phyloP scores from a whole-genome alignment of 2,113 vertebrate species.

The Malurus alboscapulatus region DNA sequence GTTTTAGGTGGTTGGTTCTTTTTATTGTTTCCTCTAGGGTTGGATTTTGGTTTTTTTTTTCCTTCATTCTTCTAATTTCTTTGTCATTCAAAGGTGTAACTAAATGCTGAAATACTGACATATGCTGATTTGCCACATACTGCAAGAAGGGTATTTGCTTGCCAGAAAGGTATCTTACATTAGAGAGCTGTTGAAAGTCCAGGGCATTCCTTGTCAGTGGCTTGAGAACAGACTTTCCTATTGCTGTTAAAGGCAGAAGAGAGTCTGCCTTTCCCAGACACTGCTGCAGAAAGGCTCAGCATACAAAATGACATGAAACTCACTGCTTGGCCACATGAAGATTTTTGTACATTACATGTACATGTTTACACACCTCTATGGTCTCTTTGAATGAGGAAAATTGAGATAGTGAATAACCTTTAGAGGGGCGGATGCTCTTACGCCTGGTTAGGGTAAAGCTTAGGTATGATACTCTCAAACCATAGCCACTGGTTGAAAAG shows the following conservation, averaged over 20 bases:
- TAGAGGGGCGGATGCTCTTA: not conserved
- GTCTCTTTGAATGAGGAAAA: not conserved
- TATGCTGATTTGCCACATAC: not conserved
- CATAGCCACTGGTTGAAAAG: not conserved
- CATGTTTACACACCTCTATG: too few species aligned
- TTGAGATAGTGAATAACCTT: not conserved
- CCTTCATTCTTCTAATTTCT: not conserved
- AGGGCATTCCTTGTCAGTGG: not conserved
- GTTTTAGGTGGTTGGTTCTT: not conserved
- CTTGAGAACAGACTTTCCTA: not conserved
- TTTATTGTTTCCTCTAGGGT: not conserved
- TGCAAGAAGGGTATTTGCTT: not conserved
- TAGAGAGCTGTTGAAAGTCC: not conserved
- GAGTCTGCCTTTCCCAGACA: not conserved
- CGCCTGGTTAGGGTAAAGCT: not conserved
- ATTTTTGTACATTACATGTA: not conserved
- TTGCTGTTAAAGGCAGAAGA: not conserved
- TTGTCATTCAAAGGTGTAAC: not conserved
- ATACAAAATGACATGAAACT: not conserved
- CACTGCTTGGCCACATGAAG: accelerated
- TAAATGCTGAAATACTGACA: not conserved
- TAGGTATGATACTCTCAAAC: not conserved
- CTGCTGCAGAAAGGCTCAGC: not conserved
- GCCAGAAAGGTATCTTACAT: not conserved
- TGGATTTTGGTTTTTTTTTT: not conserved